Base-by-base conservation (phyloP, 1,140 invertebrate species). In the Euwallacea similis region DNA sequence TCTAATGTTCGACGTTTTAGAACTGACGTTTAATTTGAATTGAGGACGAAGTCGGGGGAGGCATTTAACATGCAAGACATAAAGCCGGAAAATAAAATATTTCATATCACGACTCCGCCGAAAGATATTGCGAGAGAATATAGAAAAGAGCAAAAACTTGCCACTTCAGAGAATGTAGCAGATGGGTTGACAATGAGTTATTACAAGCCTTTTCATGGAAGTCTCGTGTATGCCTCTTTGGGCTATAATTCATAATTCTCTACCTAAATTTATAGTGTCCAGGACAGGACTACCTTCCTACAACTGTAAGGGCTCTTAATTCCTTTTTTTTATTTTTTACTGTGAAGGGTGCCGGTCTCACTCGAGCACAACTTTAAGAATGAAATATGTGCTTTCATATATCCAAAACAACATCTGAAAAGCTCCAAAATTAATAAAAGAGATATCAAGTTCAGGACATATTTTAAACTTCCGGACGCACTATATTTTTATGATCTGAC, bases 101-200 rank as follows among this genome's bases (percentile, higher is more conserved):
- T 65, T 65, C 63, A 65, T 65, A 65, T 65, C 63, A 65, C 63
- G 63, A 13, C 9, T 10, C 9, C 11, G 41, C 7, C 46, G 63
- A 54, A 65, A 54, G 63, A 65, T 65, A 65, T 65, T 65, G 63
- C 63, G 16, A 42, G 63, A 53, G 63, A 65, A 54, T 65, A 65
- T 65, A 54, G 46, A 63, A 63, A 63, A 54, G 46, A 54, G 50
- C 63, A 65, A 65, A 65, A 65, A 65, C 16, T 65, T 54, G 63
- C 63, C 63, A 65, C 63, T 65, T 65, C 50, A 53, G 63, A 65
- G 44, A 54, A 54, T 41, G 63, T 65, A 65, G 63, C 63, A 65
- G 46, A 65, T 65, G 63, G 46, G 63, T 54, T 65, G 63, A 65
- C 63, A 65, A 65, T 65, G 63, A 65, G 50, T 65, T 65, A 65